Conservation (phyloP, 2,113 vertebrate species). For the Numenius arquata region DNA sequence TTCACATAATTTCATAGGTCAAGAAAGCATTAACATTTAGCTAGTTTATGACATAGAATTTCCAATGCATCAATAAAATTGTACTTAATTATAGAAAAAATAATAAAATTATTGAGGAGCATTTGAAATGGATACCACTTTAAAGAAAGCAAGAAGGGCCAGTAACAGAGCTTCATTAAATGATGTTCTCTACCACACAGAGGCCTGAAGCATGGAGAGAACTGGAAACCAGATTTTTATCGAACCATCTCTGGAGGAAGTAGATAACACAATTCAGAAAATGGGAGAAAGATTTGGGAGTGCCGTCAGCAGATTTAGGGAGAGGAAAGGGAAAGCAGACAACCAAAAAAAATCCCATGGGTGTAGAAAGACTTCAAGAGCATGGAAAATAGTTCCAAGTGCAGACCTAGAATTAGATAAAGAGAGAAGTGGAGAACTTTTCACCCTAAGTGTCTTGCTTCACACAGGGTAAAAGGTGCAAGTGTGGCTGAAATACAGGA, state of each 20-base stretch:
- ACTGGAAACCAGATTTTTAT: slow-evolving; percentile 59
- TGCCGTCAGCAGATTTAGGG: slow-evolving; percentile 34
- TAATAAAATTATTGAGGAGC: not conserved
- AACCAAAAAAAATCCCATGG: not conserved
- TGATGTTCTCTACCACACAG: not conserved
- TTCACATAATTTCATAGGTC: not conserved
- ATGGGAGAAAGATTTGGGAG: slow-evolving; percentile 41
- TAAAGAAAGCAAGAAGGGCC: not conserved
- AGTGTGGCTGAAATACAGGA: slow-evolving; percentile 27
- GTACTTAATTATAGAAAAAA: not conserved
- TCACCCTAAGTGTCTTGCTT: slow-evolving; percentile 11
- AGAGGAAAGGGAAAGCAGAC: slow-evolving; percentile 44
- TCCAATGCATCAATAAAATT: not conserved
- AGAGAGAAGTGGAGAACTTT: slow-evolving; percentile 20
- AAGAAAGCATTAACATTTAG: not conserved
- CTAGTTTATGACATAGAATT: not conserved
- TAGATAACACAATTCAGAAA: slow-evolving; percentile 56
- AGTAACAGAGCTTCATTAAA: not conserved
- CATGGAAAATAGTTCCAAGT: slow-evolving; percentile 13
- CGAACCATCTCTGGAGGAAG: slow-evolving; percentile 53
- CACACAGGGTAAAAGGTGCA: not conserved
- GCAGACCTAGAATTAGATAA: not conserved
- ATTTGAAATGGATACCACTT: not conserved
- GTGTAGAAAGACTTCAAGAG: not conserved
- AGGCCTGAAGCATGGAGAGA: not conserved